Conservation (phyloP, 2,797 vertebrate genomes). For the Chiloscyllium punctatum region DNA sequence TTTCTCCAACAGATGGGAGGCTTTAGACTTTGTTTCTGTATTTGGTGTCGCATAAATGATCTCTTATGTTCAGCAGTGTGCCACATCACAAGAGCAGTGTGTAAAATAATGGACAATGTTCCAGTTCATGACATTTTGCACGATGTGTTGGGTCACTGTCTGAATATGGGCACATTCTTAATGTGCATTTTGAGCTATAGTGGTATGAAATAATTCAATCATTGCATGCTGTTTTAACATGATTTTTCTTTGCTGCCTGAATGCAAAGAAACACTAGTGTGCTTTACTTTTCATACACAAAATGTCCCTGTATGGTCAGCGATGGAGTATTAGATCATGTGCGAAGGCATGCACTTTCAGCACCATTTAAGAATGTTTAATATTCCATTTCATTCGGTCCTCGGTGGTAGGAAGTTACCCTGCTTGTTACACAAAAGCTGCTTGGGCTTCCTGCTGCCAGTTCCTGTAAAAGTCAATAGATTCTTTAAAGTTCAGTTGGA, state of each 20-base stretch:
- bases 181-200: not conserved
- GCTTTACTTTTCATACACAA: not conserved
- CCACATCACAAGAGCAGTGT: too few species aligned
- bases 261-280: not conserved
- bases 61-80: not conserved
- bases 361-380: not conserved
- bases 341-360: not conserved
- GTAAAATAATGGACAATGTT: not conserved
- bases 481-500: constrained; percentile 29
- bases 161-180: not conserved
- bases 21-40: not conserved
- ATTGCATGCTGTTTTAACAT: not conserved
- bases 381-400: not conserved
- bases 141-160: not conserved
- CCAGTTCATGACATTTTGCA: not conserved
- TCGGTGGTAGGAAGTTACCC: not conserved
- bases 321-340: not conserved
- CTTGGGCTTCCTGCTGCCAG: constrained; percentile 10
- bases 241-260: not conserved
- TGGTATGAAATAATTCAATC: not conserved
- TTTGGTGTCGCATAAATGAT: not conserved
- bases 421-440: not conserved
- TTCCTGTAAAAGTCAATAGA: not conserved
- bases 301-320: not conserved
- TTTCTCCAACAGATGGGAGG: not conserved